Evolutionary conservation across 1,140 invertebrate species (phyloP).

Genomic region (Scaptodrosophila lebanonensis): DNA sequence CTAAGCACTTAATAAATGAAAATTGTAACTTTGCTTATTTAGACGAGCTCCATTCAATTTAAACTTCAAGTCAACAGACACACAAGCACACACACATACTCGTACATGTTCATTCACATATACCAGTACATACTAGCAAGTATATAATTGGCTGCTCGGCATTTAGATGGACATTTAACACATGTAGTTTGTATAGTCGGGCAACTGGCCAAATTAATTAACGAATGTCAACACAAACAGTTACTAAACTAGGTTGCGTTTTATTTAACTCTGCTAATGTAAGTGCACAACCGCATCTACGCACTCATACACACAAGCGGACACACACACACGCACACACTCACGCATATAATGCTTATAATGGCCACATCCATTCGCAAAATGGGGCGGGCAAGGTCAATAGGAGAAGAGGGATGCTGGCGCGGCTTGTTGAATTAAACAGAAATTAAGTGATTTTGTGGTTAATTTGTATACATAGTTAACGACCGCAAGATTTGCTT

Average conservation of each 20-base stretch:
- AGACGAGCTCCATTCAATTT: no score
- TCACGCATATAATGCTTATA: no score
- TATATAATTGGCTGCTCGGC: no score
- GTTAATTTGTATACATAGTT: slow-evolving; percentile 55
- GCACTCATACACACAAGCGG: background rate
- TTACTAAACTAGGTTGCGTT: slow-evolving; percentile 30
- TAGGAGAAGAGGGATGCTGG: slow-evolving; percentile 12
- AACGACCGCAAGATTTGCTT: slow-evolving; percentile 36
- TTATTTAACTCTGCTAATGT: slow-evolving; percentile 33
- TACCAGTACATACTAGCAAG: no score
- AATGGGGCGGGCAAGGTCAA: slow-evolving; percentile 26
- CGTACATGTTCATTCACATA: no score
- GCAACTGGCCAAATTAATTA: slow-evolving; percentile 39
- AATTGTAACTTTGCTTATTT: no score
- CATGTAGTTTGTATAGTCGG: slow-evolving; percentile 17
- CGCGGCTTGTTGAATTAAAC: slow-evolving; percentile 17
- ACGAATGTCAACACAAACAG: slow-evolving; percentile 44
- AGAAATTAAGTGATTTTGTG: slow-evolving; percentile 34
- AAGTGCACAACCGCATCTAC: slow-evolving; percentile 7
- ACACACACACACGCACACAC: background rate
- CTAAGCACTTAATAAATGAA: no score
- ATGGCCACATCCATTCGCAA: no score
- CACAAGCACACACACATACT: no score
- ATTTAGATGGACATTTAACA: slow-evolving; percentile 27
- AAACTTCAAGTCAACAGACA: no score